Percentiles rank a stretch among this genome's conserved stretches.
Evolutionary conservation across 2,888 invertebrate genomes (phyloP).

Genomic region (Acrobasis consociella): DNA sequence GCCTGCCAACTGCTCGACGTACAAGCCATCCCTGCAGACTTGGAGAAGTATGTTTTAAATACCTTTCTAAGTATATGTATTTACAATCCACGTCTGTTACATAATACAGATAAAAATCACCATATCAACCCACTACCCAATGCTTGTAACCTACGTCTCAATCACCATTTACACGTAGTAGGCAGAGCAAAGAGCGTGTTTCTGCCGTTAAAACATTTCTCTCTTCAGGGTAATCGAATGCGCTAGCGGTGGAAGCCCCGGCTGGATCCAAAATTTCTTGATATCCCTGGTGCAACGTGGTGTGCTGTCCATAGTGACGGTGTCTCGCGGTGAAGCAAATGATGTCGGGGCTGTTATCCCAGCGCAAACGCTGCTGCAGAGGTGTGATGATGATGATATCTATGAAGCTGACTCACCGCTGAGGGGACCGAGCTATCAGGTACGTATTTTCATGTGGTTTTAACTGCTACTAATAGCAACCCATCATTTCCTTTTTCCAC

Average conservation of each 20-base stretch:
- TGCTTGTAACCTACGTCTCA: too few relatives aligned
- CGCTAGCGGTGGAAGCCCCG: conserved; percentile 84
- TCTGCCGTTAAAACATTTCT: neutral
- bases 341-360: conserved; percentile 56
- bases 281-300: conserved; percentile 82
- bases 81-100: too few relatives aligned
- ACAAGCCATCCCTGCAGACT: conserved; percentile 83
- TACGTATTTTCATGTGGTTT: conserved; percentile 18
- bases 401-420: conserved; percentile 22
- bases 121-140: too few relatives aligned
- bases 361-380: conserved; percentile 41
- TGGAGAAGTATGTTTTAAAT: conserved; percentile 79
- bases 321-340: conserved; percentile 52
- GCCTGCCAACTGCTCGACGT: conserved; percentile 85
- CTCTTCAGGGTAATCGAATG: conserved; percentile 75
- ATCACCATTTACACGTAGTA: neutral
- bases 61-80: too few relatives aligned
- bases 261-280: conserved; percentile 86
- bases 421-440: conserved; percentile 34
- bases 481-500: neutral
- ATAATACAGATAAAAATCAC: too few relatives aligned
- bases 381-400: conserved; percentile 23
- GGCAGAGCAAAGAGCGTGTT: neutral
- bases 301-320: conserved; percentile 67
- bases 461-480: too few relatives aligned